These are phyloP conservation scores for Odontophorus gujanensis DNA, from an alignment of 2,113 vertebrate genomes.

Conservation along the genomic window DNA sequence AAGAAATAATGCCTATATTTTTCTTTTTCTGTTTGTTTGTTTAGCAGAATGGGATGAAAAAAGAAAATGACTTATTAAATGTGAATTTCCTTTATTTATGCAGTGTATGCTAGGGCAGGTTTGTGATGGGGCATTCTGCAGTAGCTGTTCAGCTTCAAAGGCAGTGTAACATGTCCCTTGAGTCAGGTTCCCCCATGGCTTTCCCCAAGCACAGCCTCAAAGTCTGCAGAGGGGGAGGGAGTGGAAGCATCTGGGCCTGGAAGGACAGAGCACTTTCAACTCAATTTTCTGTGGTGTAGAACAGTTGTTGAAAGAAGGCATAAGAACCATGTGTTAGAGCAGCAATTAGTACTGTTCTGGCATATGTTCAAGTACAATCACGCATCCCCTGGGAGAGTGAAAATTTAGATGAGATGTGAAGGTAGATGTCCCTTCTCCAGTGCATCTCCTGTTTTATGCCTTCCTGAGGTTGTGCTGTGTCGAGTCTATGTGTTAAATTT, in stretches of 20 bases:
- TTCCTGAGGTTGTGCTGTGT: neutral
- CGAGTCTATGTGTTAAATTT: neutral
- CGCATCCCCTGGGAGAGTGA: neutral
- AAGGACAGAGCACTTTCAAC: conserved; percentile 51
- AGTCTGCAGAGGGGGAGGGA: conserved; percentile 20
- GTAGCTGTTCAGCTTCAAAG: conserved; percentile 46
- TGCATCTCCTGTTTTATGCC: neutral
- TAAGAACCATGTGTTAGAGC: neutral
- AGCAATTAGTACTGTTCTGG: conserved; percentile 26
- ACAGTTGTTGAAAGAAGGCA: conserved; percentile 55
- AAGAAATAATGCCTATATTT: neutral
- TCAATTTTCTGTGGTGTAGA: conserved; percentile 15
- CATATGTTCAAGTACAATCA: conserved; percentile 5
- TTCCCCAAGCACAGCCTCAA: conserved; percentile 9
- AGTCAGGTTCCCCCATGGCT: neutral
- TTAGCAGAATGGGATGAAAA: neutral
- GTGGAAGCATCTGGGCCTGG: conserved; percentile 39
- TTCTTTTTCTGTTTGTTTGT: neutral
- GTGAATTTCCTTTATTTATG: neutral
- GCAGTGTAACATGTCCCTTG: neutral
- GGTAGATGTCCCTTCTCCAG: neutral
- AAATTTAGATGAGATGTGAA: conserved; percentile 6
- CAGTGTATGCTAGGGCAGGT: neutral
- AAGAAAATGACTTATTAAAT: neutral
- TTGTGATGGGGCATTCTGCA: neutral